Percentiles rank a stretch among this genome's conserved stretches.
Evolutionary conservation across 2,113 vertebrate species (phyloP).

Genomic region (Acanthisitta chloris): DNA sequence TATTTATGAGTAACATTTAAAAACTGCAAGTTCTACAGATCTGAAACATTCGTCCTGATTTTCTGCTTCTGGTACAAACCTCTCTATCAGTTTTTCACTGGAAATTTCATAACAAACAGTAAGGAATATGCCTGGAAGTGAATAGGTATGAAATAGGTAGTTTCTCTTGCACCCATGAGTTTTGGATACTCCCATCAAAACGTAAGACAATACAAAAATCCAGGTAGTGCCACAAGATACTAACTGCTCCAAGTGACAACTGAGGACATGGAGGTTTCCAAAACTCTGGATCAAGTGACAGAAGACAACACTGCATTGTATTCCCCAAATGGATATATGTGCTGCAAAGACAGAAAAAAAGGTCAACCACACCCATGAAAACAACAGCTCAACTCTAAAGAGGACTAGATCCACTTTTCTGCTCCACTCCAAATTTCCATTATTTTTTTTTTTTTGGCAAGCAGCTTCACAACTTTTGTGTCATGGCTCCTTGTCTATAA

Average conservation of each 20-base stretch:
- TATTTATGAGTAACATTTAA: rapidly evolving
- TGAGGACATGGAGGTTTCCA: not conserved
- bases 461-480: not conserved
- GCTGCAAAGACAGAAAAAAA: not conserved
- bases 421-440: not conserved
- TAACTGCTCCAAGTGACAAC: not conserved
- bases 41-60: not conserved
- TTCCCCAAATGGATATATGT: not conserved
- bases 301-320: not conserved
- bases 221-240: not conserved
- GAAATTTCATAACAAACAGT: not conserved
- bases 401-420: not conserved
- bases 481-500: not conserved
- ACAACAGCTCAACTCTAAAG: not conserved
- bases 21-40: not conserved
- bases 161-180: not conserved
- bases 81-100: not conserved
- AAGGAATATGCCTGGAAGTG: not conserved
- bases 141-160: rapidly evolving
- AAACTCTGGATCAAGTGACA: not conserved
- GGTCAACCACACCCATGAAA: not conserved
- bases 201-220: not conserved
- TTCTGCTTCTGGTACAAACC: not conserved
- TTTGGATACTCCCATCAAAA: not conserved
- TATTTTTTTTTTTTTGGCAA: not conserved